Conservation (phyloP, 2,797 vertebrate genomes). For the Rhabdophis nuchalis region DNA sequence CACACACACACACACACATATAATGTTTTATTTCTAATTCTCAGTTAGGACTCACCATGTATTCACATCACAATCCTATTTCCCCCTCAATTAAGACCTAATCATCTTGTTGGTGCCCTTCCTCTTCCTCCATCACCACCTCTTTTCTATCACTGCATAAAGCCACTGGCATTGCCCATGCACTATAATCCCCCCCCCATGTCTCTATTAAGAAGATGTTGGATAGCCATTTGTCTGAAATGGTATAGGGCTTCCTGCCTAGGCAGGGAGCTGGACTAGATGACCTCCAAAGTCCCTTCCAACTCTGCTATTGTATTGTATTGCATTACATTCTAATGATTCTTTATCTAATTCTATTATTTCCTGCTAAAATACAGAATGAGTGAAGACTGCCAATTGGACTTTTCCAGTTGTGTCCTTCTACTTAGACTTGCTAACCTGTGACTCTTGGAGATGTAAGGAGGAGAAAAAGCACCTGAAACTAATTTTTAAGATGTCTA, state of each 20-base stretch:
- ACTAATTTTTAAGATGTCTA: background rate
- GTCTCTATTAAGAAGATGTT: too few relatives aligned
- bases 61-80: too few relatives aligned
- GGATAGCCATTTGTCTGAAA: too few relatives aligned
- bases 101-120: background rate
- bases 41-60: background rate
- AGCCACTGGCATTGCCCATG: background rate
- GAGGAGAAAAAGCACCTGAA: background rate
- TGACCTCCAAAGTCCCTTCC: too few relatives aligned
- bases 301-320: too few relatives aligned
- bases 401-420: background rate
- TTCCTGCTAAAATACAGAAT: background rate
- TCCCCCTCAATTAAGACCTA: background rate
- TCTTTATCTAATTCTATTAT: background rate
- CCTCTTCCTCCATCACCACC: background rate
- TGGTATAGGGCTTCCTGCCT: too few relatives aligned
- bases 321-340: background rate
- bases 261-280: too few relatives aligned
- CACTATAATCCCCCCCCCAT: background rate
- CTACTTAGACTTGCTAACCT: background rate
- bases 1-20: background rate
- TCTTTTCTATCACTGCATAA: background rate
- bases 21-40: background rate
- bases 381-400: background rate
- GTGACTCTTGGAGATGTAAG: background rate